Base-by-base conservation (phyloP, 1,140 invertebrate genomes). In the Nixonia krombeini region DNA sequence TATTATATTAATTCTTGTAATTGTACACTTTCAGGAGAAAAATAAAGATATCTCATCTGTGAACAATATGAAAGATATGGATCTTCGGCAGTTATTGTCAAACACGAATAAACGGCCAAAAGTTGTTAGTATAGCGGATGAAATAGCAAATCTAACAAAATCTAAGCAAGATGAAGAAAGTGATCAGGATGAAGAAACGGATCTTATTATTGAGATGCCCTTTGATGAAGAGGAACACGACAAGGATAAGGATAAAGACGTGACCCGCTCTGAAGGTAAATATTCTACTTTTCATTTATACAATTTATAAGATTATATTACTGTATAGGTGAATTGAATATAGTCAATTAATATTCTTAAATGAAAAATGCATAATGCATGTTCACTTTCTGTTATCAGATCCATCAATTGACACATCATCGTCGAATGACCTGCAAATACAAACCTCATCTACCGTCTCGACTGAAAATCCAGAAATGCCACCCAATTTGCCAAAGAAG, bases 401-500 rank as follows among this genome's bases (percentile, higher is more conserved):
- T 76, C 52, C 83, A 8, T 33, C 16, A 25, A 21, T 9, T 2
- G 28, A 16, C 15, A n/a, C 44, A 17, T 10, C 29, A n/a, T n/a
- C n/a, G n/a, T n/a, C n/a, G n/a, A n/a, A n/a, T 23, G 10, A 35
- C 17, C 7, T 21, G 35, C 25, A 26, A 49, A 9, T n/a, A n/a
- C n/a, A 50, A 25, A 9, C 2, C 45, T 12, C 52, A 42, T 26
- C 26, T 25, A 13, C 57, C 56, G 6, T 21, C 56, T 13, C 42
- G 37, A 12, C 15, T 35, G 15, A 45, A 55, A 5, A 45, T 57
- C 0, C 28, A 59, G 4, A 78, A 83, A 9, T 76, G 0, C 65
- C 81, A 9, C n/a, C n/a, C n/a, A 87, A 90, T 64, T 77, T 92
- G 31, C 90, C 91, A 0, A 89, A 89, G 42, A 90, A 87, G 51